Base-by-base conservation (phyloP, 2,888 invertebrate genomes). In the Trichopoda pennipes region DNA sequence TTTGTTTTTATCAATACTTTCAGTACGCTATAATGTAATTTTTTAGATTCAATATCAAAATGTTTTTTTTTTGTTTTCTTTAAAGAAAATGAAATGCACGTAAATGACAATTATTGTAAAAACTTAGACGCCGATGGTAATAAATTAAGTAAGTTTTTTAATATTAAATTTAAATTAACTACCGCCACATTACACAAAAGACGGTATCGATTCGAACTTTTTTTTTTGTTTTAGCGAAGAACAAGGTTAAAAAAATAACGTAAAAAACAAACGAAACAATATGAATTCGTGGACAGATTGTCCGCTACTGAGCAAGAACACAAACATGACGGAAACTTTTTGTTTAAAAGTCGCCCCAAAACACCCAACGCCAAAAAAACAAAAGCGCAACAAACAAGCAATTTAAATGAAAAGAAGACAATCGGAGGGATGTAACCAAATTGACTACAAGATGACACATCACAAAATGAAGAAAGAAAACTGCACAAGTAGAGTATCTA, bases 311-410 rank as follows among this genome's bases (percentile, higher is more conserved):
- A 81, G 69, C 44, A 61, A 74, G 74, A 70, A 81, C 72, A 72
- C 69, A 80, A 84, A 80, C 76, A 76, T 66, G 81, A 72, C 81
- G 81, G 79, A 81, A 78, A 84, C 69, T 76, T 72, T 75, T 76
- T 72, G 76, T 81, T 69, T 51, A 75, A 61, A 78, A 75, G 64
- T 68, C 66, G 55, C 70, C 76, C 68, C 66, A 51, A 66, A 73
- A 60, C 35, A 44, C 28, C 55, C 68, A 49, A 44, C 60, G 17
- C 44, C n/a, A n/a, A 38, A 38, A 8, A 38, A 10, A 38, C 38
- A 38, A 38, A 4, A 28, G 12, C 38, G 7, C 38, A 38, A 38
- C 47, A 51, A 68, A 56, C 44, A 66, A 66, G 19, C 44, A 14
- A 16, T 55, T 56, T 3, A 35, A 17, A 44, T 32, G 44, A 28